phyloP scores from a whole-genome alignment of 2,113 vertebrate species.

The Chelonoidis abingdonii region DNA sequence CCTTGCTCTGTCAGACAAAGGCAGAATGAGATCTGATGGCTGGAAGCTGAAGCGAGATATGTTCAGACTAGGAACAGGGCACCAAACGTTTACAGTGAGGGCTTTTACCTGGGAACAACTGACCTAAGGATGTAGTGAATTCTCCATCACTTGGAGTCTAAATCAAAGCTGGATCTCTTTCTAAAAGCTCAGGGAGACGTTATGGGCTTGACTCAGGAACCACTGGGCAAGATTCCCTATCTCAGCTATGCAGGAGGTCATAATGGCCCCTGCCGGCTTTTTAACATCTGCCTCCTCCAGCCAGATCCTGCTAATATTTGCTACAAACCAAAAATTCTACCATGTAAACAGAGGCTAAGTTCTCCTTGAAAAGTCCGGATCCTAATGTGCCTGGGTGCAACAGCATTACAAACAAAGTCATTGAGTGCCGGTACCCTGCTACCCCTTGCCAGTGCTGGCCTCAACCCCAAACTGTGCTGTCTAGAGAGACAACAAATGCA shows the following conservation, averaged over 20 bases:
- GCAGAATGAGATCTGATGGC: not conserved
- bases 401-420: fast-evolving
- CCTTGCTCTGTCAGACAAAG: not conserved
- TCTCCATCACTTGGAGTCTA: not conserved
- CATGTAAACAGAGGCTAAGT: not conserved
- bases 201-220: not conserved
- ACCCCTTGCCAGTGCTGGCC: not conserved
- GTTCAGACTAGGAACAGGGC: not conserved
- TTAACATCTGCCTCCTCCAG: not conserved
- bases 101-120: not conserved
- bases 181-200: not conserved
- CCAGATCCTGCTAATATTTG: not conserved
- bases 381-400: fast-evolving
- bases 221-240: not conserved
- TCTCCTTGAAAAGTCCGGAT: fast-evolving
- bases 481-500: not conserved
- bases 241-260: not conserved
- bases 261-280: fast-evolving
- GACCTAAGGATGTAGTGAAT: fast-evolving
- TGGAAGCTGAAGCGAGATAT: not conserved
- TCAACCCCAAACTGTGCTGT: fast-evolving
- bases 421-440: not conserved
- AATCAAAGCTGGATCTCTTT: fast-evolving
- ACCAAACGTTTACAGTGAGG: not conserved
- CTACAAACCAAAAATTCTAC: not conserved